These are phyloP conservation scores for Chaenodraco wilsoni DNA, from an alignment of 2,797 vertebrate genomes.

Conservation along the genomic window DNA sequence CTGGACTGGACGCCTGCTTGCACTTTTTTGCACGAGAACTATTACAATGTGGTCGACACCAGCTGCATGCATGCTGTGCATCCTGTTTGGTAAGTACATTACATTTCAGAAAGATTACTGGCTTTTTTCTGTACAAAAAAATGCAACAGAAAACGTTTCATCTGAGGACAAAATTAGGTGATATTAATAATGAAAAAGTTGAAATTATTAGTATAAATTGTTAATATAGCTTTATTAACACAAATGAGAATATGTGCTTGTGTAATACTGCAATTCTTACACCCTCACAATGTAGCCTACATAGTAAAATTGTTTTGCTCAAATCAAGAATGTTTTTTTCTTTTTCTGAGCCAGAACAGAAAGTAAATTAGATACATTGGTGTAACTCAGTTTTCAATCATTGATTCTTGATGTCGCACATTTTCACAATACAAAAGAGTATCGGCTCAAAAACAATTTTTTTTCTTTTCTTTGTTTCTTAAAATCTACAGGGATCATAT, in stretches of 20 bases:
- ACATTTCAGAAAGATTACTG: not conserved
- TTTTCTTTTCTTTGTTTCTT: not conserved
- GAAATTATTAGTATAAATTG: not conserved
- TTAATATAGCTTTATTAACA: not conserved
- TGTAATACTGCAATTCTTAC: not conserved
- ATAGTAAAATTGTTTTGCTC: not conserved
- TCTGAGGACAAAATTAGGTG: not conserved
- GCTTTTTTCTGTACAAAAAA: not conserved
- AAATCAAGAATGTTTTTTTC: no score
- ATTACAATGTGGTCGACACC: constrained; percentile 63
- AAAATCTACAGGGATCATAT: constrained; percentile 57
- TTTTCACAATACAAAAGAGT: not conserved
- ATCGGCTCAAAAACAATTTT: not conserved
- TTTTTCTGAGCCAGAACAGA: not conserved
- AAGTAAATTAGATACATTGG: not conserved
- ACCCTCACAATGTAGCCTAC: not conserved
- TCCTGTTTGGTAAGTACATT: constrained; percentile 73
- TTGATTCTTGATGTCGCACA: not conserved
- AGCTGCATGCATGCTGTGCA: constrained; percentile 35
- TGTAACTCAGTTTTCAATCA: no score
- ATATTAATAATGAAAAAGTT: not conserved
- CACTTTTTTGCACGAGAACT: not conserved
- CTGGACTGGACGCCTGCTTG: not conserved
- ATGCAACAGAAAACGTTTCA: not conserved
- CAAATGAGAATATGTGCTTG: not conserved